A percentile compares a stretch with the other conserved stretches of the same genome.
phyloP scores from a whole-genome alignment of 2,797 vertebrate species.

The Todus mexicanus region DNA sequence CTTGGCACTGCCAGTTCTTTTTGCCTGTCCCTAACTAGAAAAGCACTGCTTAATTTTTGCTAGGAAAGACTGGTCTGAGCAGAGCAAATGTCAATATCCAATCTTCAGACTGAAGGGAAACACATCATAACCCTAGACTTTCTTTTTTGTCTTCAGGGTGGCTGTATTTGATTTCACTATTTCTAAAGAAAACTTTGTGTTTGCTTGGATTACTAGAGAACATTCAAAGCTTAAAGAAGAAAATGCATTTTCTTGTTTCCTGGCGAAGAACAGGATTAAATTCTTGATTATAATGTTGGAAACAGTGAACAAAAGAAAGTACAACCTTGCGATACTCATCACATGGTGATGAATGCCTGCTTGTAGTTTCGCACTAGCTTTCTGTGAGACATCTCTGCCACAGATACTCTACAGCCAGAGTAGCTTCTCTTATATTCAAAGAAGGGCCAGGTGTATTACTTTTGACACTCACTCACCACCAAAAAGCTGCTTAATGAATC shows the following conservation, averaged over 20 bases:
- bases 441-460: not conserved
- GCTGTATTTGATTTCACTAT: not conserved
- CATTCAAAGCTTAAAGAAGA: not conserved
- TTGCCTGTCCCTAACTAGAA: not conserved
- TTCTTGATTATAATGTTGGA: not conserved
- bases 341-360: not conserved
- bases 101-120: not conserved
- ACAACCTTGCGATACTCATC: not conserved
- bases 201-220: not conserved
- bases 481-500: not conserved
- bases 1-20: not conserved
- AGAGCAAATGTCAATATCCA: not conserved
- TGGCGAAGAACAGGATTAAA: not conserved
- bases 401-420: not conserved
- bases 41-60: not conserved
- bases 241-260: not conserved
- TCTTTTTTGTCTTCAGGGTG: not conserved
- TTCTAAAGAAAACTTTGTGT: not conserved
- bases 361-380: not conserved
- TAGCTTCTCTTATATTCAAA: not conserved
- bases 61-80: not conserved
- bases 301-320: not conserved
- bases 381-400: not conserved
- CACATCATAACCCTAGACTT: not conserved
- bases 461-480: not conserved